A percentile compares a stretch with the other conserved stretches of the same genome.
Evolutionary conservation across 2,797 vertebrate genomes (phyloP).

Genomic region (Alauda arvensis): DNA sequence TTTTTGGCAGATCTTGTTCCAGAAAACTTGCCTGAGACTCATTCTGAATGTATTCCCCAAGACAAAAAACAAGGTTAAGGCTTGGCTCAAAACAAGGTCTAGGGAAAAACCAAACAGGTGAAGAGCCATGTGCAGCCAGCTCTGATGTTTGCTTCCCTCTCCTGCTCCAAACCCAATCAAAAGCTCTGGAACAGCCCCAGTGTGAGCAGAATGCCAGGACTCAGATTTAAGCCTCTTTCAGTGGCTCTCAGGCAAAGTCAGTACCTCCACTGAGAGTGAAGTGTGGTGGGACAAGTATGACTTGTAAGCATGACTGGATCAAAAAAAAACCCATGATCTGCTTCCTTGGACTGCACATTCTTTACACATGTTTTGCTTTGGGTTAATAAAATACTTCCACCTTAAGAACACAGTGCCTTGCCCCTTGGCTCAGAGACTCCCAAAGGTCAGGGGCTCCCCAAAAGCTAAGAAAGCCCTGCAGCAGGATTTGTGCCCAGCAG

Average conservation of each 20-base stretch:
- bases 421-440: not conserved
- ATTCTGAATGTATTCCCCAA: not conserved
- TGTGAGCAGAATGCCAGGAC: not conserved
- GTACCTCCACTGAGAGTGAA: not conserved
- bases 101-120: not conserved
- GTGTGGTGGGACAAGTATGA: not conserved
- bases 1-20: not conserved
- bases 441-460: not conserved
- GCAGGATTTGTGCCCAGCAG: accelerated
- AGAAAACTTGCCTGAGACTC: not conserved
- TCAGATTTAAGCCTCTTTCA: not conserved
- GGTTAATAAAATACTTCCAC: not conserved
- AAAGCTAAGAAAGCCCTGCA: not conserved
- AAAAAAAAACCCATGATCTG: accelerated
- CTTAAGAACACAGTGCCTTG: not conserved
- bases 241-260: not conserved
- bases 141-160: not conserved
- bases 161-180: not conserved
- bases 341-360: not conserved
- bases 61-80: too few species aligned
- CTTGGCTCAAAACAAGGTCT: not conserved
- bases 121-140: not conserved
- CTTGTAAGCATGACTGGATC: not conserved
- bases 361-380: not conserved
- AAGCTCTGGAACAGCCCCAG: not conserved